Conservation (phyloP, 2,113 vertebrate genomes). For the Arizona elegans region DNA sequence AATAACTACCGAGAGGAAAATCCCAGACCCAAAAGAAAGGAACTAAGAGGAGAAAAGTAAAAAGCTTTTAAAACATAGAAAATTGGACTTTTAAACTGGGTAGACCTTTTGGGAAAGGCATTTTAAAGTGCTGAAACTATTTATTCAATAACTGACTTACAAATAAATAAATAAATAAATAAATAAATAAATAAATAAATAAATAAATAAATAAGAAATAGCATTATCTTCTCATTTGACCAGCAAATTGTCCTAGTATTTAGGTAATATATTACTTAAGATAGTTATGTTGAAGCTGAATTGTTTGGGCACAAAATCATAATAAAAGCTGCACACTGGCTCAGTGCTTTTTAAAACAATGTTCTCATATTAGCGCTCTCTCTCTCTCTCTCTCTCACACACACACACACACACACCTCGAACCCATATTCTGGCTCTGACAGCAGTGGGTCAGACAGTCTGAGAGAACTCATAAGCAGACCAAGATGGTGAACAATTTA, state of each 20-base stretch:
- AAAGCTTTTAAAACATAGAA: no score
- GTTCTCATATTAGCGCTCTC: neutral
- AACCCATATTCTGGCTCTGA: neutral
- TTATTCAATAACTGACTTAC: no score
- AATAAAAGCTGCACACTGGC: neutral
- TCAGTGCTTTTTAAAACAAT: constrained; percentile 3
- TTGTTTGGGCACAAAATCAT: constrained; percentile 36
- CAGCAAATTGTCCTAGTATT: constrained; percentile 44
- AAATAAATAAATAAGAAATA: neutral
- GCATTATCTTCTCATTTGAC: neutral
- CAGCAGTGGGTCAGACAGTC: neutral
- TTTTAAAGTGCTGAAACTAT: no score
- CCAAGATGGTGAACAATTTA: neutral
- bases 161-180: no score
- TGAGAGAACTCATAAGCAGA: neutral
- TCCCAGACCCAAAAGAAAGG: no score
- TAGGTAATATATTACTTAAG: constrained; percentile 48
- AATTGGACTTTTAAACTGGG: no score
- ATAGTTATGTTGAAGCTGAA: constrained; percentile 35
- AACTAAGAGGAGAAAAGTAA: no score
- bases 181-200: no score
- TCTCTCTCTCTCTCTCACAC: no score
- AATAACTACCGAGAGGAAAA: no score
- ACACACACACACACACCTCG: neutral
- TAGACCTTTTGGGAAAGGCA: no score